These are phyloP conservation scores for Hyperoplus immaculatus DNA, from an alignment of 2,797 vertebrate genomes.

Conservation along the genomic window DNA sequence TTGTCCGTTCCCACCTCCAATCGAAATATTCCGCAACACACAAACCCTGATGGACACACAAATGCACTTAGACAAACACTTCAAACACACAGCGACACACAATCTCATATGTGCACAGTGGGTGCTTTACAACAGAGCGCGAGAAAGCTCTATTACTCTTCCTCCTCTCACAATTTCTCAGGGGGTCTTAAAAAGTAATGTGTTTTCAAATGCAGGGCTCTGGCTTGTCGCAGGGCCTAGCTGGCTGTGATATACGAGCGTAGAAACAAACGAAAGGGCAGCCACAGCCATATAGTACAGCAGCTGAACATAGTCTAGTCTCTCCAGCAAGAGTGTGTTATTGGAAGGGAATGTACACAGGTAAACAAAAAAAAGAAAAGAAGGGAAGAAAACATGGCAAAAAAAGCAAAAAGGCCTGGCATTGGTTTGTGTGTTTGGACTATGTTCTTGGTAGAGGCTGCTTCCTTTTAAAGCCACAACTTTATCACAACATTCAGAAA, in stretches of 20 bases:
- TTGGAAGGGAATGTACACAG: conserved; percentile 13
- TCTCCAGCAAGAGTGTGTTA: conserved; percentile 18
- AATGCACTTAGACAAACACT: conserved; percentile 26
- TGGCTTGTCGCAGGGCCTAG: conserved; percentile 64
- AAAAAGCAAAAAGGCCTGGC: conserved; percentile 10
- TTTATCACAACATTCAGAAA: neutral
- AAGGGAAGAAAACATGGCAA: neutral
- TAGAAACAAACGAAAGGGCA: conserved; percentile 62
- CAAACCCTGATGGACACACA: conserved; percentile 15
- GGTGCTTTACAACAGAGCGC: conserved; percentile 67
- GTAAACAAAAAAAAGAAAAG: neutral
- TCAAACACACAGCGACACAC: conserved; percentile 40
- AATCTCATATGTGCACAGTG: conserved; percentile 71
- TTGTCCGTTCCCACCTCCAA: conserved; percentile 30
- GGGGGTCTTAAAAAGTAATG: conserved; percentile 81
- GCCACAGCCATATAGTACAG: conserved; percentile 29
- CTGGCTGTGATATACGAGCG: conserved; percentile 70
- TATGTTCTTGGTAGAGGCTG: neutral
- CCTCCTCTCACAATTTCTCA: conserved; percentile 76
- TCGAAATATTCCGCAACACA: conserved; percentile 38
- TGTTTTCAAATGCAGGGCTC: conserved; percentile 79
- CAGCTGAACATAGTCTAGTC: conserved; percentile 9
- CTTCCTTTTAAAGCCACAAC: neutral
- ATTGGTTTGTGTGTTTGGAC: no score
- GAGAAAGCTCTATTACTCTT: conserved; percentile 77